Evolutionary conservation across 1,140 invertebrate species (phyloP).

Genomic region (Batillaria attramentaria): DNA sequence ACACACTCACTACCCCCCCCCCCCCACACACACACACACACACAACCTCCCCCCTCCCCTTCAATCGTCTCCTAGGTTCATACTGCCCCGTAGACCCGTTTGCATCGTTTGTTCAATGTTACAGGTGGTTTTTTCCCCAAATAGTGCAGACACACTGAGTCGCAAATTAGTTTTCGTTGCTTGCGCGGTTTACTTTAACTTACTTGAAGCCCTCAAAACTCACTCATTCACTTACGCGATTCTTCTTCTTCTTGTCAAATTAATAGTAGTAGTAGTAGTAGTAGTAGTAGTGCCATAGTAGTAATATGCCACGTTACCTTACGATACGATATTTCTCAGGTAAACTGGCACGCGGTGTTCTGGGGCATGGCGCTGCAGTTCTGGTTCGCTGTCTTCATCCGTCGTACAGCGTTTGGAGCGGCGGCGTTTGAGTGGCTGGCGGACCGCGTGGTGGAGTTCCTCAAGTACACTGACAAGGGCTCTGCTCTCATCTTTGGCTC

Average conservation of each 20-base stretch:
- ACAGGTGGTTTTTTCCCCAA: too few species aligned
- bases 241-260: neutral
- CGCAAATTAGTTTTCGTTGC: too few species aligned
- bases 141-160: too few species aligned
- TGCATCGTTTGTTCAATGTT: too few species aligned
- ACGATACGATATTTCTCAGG: conserved; percentile 37
- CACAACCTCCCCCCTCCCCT: too few species aligned
- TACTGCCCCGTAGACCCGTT: too few species aligned
- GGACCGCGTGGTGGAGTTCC: conserved; percentile 79
- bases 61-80: too few species aligned
- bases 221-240: neutral
- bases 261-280: neutral
- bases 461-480: conserved; percentile 83
- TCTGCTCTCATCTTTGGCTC: conserved; percentile 89
- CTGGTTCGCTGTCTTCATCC: conserved; percentile 85
- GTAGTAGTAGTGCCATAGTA: neutral
- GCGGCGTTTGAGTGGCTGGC: conserved; percentile 85
- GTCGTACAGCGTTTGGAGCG: conserved; percentile 85
- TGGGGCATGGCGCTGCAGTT: conserved; percentile 89
- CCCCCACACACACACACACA: too few species aligned
- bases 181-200: too few species aligned
- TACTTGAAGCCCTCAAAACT: neutral
- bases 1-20: too few species aligned
- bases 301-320: neutral
- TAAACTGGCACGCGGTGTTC: conserved; percentile 61